Conservation (phyloP, 2,888 invertebrate species). For the Drosophila falleni region DNA sequence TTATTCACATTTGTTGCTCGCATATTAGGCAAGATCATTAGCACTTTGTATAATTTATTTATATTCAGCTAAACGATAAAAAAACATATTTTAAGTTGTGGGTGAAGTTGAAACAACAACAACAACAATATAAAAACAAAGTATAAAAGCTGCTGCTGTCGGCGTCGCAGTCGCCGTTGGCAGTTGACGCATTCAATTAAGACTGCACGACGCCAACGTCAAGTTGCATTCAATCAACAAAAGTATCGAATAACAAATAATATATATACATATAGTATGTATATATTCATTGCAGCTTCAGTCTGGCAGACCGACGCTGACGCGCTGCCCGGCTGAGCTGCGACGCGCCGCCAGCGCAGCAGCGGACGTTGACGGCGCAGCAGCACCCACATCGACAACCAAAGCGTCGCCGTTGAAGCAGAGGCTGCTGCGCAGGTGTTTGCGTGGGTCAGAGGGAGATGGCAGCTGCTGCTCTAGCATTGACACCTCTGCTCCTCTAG, state of each 20-base stretch:
- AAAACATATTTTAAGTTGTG: slow-evolving; percentile 39
- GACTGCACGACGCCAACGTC: slow-evolving; percentile 39
- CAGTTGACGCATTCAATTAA: slow-evolving; percentile 44
- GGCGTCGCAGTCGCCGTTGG: slow-evolving; percentile 11
- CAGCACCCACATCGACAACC: slow-evolving; percentile 75
- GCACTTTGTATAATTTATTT: slow-evolving; percentile 41
- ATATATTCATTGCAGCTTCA: slow-evolving; percentile 48
- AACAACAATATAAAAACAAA: no score
- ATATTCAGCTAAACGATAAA: slow-evolving; percentile 24
- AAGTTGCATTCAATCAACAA: slow-evolving; percentile 57
- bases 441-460: slow-evolving; percentile 66
- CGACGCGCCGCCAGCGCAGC: slow-evolving; percentile 68
- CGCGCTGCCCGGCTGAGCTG: slow-evolving; percentile 80
- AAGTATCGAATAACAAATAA: slow-evolving; percentile 35
- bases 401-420: slow-evolving; percentile 83
- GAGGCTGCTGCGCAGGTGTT: slow-evolving; percentile 84
- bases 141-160: slow-evolving; percentile 19
- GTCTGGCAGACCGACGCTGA: slow-evolving; percentile 85
- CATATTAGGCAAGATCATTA: slow-evolving; percentile 76
- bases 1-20: slow-evolving; percentile 22
- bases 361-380: slow-evolving; percentile 55
- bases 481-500: slow-evolving; percentile 41
- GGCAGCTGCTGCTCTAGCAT: slow-evolving; percentile 37
- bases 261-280: neutral
- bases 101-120: slow-evolving; percentile 39